These are phyloP conservation scores for Crossocerus cetratus DNA, from an alignment of 2,888 invertebrate genomes.

Conservation along the genomic window DNA sequence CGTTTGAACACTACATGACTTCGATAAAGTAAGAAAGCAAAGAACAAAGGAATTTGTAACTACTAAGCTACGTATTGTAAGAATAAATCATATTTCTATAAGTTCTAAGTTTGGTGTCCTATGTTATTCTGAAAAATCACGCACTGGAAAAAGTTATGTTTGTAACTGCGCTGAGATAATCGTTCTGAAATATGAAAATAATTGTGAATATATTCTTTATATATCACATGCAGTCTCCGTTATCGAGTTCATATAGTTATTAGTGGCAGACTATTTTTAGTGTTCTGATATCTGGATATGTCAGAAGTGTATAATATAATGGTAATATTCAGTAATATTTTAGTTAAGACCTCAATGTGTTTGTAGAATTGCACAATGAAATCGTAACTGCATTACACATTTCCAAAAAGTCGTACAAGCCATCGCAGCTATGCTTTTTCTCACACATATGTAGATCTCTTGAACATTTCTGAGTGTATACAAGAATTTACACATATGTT, in stretches of 20 bases:
- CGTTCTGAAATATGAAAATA: constrained; percentile 64
- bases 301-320: not conserved
- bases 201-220: constrained; percentile 25
- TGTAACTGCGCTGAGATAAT: constrained; percentile 41
- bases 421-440: too few relatives aligned
- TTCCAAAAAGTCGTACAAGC: too few relatives aligned
- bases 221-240: constrained; percentile 5
- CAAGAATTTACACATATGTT: too few relatives aligned
- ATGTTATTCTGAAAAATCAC: constrained; percentile 42
- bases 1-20: constrained; percentile 41
- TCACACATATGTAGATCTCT: too few relatives aligned
- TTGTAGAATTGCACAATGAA: too few relatives aligned
- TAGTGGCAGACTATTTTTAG: not conserved
- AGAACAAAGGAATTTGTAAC: constrained; percentile 64
- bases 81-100: constrained; percentile 72
- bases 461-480: too few relatives aligned
- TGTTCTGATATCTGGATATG: too few relatives aligned
- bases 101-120: constrained; percentile 63
- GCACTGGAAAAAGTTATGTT: constrained; percentile 20
- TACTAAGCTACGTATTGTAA: constrained; percentile 64
- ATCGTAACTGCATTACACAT: too few relatives aligned
- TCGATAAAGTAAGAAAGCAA: constrained; percentile 42
- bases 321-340: not conserved
- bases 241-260: constrained; percentile 16
- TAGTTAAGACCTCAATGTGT: too few relatives aligned